phyloP scores from a whole-genome alignment of 2,888 invertebrate genomes.

The Sphecodes monilicornis region DNA sequence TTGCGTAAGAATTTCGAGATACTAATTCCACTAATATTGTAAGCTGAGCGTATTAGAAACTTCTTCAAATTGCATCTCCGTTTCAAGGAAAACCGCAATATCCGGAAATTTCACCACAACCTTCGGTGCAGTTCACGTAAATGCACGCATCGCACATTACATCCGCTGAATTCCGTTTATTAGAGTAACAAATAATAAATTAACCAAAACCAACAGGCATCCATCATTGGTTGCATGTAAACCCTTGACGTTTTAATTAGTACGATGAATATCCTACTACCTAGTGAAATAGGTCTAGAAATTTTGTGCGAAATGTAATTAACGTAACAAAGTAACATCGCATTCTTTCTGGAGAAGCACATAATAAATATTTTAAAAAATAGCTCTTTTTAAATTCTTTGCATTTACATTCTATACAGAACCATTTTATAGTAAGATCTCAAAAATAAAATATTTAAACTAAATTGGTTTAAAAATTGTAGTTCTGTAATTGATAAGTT shows the following conservation, averaged over 20 bases:
- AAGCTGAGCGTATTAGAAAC: constrained; percentile 9
- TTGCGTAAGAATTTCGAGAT: not conserved
- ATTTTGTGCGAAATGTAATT: not conserved
- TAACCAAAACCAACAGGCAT: constrained; percentile 13
- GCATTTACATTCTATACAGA: no score
- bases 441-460: not conserved
- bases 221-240: not conserved
- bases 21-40: constrained; percentile 2
- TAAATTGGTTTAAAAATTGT: not conserved
- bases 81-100: constrained; percentile 13
- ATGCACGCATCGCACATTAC: constrained; percentile 3
- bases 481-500: not conserved
- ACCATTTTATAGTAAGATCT: not conserved
- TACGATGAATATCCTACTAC: not conserved
- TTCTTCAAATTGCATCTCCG: constrained; percentile 3
- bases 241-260: not conserved
- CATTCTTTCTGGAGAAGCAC: not conserved
- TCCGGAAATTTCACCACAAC: constrained; percentile 27
- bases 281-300: not conserved
- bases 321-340: not conserved
- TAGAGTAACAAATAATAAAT: constrained; percentile 18
- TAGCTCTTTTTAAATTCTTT: not conserved
- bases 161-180: constrained; percentile 6
- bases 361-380: not conserved
- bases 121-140: not conserved